Evolutionary conservation across 2,888 invertebrate species (phyloP).

Genomic region (Spodoptera littoralis): DNA sequence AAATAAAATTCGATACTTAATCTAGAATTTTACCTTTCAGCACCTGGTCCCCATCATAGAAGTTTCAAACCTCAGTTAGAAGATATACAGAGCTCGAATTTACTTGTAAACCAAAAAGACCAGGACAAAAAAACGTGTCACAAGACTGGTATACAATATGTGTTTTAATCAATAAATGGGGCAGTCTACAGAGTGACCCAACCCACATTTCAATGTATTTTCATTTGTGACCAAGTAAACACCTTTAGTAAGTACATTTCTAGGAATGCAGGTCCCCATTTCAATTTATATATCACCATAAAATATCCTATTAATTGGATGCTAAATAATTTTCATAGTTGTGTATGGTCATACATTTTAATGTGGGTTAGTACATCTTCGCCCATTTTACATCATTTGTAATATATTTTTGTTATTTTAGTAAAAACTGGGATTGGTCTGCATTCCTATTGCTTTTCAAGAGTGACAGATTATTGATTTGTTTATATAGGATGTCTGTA

Average conservation of each 20-base stretch:
- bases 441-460: slow-evolving; percentile 64
- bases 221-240: slow-evolving; percentile 27
- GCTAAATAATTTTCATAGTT: background rate
- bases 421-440: slow-evolving; percentile 66
- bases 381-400: slow-evolving; percentile 16
- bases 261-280: slow-evolving; percentile 28
- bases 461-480: slow-evolving; percentile 60
- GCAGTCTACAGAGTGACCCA: slow-evolving; percentile 38
- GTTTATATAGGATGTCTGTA: slow-evolving; percentile 17
- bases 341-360: slow-evolving; percentile 15
- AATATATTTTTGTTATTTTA: slow-evolving; percentile 64
- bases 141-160: slow-evolving; percentile 53
- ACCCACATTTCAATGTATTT: slow-evolving; percentile 47
- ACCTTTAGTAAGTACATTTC: slow-evolving; percentile 19
- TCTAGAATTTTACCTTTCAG: slow-evolving; percentile 61
- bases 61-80: slow-evolving; percentile 79
- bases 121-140: slow-evolving; percentile 40
- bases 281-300: slow-evolving; percentile 6
- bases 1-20: background rate
- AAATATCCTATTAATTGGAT: slow-evolving; percentile 5
- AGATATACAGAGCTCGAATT: slow-evolving; percentile 80
- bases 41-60: slow-evolving; percentile 54
- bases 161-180: slow-evolving; percentile 35
- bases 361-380: slow-evolving; percentile 41
- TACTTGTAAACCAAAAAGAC: slow-evolving; percentile 68